Evolutionary conservation across 2,113 vertebrate species (phyloP).

Genomic region (Desmodus rotundus): DNA sequence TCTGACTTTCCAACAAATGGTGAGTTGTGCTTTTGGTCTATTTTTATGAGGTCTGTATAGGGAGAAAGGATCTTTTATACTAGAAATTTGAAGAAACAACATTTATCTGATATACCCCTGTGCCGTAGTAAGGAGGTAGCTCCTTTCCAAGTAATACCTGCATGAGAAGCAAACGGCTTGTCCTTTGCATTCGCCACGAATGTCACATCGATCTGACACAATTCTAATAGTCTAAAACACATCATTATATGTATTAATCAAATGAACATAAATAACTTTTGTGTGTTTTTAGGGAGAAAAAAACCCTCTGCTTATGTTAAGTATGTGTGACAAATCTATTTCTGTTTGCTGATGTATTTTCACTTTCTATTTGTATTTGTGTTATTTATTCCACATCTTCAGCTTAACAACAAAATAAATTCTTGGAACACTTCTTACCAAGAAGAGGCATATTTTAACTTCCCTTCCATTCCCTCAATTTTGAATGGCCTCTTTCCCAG

Average conservation of each 20-base stretch:
- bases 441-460: neutral
- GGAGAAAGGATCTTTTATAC: neutral
- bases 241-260: neutral
- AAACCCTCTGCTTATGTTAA: neutral
- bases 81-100: neutral
- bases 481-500: neutral
- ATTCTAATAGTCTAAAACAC: neutral
- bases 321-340: neutral
- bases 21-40: neutral
- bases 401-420: neutral
- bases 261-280: neutral
- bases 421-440: neutral
- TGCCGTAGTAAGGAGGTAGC: neutral
- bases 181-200: neutral
- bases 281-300: neutral
- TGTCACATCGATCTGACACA: neutral
- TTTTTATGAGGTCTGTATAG: neutral
- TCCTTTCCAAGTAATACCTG: neutral
- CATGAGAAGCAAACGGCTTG: rapidly evolving
- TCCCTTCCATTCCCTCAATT: neutral
- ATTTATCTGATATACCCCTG: neutral
- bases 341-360: neutral
- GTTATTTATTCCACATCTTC: neutral
- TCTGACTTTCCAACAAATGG: neutral
- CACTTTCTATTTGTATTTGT: neutral